Evolutionary conservation across 2,113 vertebrate species (phyloP), one percentile per base, ranked within the genome.

Genomic region (Trachemys scripta): DNA sequence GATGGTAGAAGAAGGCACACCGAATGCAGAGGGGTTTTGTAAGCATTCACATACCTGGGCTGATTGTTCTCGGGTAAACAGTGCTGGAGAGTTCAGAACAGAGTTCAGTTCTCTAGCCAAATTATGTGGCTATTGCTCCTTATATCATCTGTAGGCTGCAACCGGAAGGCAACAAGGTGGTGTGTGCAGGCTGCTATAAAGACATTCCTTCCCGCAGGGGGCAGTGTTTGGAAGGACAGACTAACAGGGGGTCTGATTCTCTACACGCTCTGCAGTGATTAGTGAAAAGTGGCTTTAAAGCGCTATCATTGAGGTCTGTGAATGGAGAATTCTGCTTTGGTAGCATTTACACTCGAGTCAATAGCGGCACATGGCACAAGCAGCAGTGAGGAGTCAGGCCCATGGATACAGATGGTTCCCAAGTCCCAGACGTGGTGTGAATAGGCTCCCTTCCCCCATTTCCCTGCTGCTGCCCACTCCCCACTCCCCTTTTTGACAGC

Each of bases 401-500:
- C 20, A 0, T 38, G 65, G 65, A n/a, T 5, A 38, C n/a, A 72
- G 65, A 10, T 38, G n/a, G n/a, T n/a, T n/a, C 17, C 65, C 53
- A 72, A n/a, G 65, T 38, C n/a, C n/a, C 65, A 38, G n/a, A 5
- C 14, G n/a, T 17, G 65, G 65, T 72, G 19, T 35, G 65, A 10
- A 20, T 10, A 20, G n/a, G 84, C 82, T 8, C n/a, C 85, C 3
- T 8, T 13, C 17, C 82, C 56, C 25, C 1, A 5, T n/a, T 69
- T 85, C 0, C 0, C 45, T 8, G 45, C 89, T n/a, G 25, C 47
- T 14, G 6, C 24, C 2, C 0, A 19, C 25, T 14, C 8, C 24
- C 2, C 0, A 19, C 25, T n/a, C 75, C 62, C 82, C 80, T 51
- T 62, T 65, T 82, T 11, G 47, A 5, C 65, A 38, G 50, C 1